phyloP scores from a whole-genome alignment of 1,140 invertebrate species.

The Trichonephila inaurata region DNA sequence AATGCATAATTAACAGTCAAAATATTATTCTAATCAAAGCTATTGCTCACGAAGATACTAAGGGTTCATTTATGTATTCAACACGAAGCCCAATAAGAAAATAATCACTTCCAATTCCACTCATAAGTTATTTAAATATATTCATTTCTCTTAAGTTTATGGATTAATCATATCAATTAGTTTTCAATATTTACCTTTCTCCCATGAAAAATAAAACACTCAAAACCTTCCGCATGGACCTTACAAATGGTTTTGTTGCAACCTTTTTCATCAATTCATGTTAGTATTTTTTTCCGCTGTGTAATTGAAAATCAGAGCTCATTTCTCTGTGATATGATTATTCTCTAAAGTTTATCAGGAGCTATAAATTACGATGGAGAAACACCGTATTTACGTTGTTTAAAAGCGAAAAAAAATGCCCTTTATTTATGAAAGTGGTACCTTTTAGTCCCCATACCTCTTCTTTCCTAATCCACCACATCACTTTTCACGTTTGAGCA shows the following conservation, averaged over 20 bases:
- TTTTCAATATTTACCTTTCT: no score
- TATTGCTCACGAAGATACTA: no score
- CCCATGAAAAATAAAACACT: neutral
- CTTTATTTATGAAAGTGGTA: slow-evolving; percentile 50
- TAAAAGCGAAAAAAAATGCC: neutral
- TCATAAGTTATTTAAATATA: no score
- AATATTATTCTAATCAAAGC: no score
- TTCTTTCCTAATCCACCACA: neutral
- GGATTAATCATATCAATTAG: no score
- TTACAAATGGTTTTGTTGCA: neutral
- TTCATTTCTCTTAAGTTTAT: no score
- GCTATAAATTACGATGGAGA: slow-evolving; percentile 21
- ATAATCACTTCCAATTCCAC: no score
- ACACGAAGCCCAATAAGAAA: no score
- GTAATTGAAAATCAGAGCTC: slow-evolving; percentile 43
- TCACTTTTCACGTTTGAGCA: neutral
- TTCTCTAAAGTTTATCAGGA: slow-evolving; percentile 15
- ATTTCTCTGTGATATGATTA: neutral
- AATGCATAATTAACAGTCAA: no score
- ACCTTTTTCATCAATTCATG: neutral
- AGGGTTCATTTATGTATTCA: no score
- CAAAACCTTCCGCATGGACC: neutral
- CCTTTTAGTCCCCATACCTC: neutral
- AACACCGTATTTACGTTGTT: slow-evolving; percentile 16
- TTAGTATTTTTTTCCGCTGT: neutral